Evolutionary conservation across 2,888 invertebrate genomes (phyloP).

Genomic region (Volucella bombylans): DNA sequence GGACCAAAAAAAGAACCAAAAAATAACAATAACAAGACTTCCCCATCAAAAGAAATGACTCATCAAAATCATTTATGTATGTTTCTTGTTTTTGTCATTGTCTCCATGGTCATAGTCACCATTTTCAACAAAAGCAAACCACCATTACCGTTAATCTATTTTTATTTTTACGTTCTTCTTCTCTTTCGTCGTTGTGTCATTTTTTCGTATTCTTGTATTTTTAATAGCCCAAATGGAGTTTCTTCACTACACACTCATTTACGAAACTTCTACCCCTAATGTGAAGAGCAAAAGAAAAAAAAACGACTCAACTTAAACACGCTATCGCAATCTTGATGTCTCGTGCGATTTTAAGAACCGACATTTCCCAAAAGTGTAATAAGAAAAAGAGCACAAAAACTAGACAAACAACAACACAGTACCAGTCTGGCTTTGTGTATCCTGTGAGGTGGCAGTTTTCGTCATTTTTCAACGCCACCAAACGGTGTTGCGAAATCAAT

Average conservation of each 20-base stretch:
- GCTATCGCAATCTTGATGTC: conserved; percentile 29
- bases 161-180: conserved; percentile 24
- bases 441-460: not conserved
- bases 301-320: not conserved
- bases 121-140: conserved; percentile 41
- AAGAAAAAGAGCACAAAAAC: not conserved
- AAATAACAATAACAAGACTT: not conserved
- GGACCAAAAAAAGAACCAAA: not conserved
- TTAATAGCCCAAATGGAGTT: conserved; percentile 9
- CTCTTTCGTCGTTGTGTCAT: not conserved
- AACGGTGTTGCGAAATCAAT: not conserved
- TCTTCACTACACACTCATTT: not conserved
- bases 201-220: conserved; percentile 1
- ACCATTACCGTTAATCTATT: conserved; percentile 45
- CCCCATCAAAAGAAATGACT: conserved; percentile 50
- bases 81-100: conserved; percentile 40
- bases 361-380: not conserved
- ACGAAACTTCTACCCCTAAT: not conserved
- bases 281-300: not conserved
- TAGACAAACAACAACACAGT: too few relatives aligned
- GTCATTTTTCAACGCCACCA: not conserved
- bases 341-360: conserved; percentile 17
- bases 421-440: not conserved
- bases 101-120: conserved; percentile 36
- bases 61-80: conserved; percentile 51